A percentile compares a stretch with the other conserved stretches of the same genome.
phyloP scores from a whole-genome alignment of 2,797 vertebrate species.

The Chelidonichthys spinosus region DNA sequence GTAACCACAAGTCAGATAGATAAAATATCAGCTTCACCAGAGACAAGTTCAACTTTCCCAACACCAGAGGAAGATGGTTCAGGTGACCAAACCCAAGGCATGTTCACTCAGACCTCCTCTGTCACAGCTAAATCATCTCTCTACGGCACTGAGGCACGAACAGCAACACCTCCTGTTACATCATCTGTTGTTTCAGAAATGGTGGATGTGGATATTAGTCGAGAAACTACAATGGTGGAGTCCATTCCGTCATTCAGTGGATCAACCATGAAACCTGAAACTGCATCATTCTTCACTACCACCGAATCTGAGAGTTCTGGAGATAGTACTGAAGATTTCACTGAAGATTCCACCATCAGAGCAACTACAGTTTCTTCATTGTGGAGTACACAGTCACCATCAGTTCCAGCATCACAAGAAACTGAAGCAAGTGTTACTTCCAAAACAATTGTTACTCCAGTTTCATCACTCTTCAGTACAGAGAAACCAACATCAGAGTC shows the following conservation, averaged over 20 bases:
- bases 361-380: not conserved
- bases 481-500: conserved; percentile 13
- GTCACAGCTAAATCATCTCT: not conserved
- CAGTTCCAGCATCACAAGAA: not conserved
- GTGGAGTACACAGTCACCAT: not conserved
- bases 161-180: not conserved
- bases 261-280: not conserved
- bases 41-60: not conserved
- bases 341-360: not conserved
- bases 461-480: not conserved
- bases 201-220: not conserved
- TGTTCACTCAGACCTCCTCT: not conserved
- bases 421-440: not conserved
- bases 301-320: not conserved
- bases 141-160: not conserved
- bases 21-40: not conserved
- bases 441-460: not conserved
- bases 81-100: not conserved
- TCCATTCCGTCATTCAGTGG: not conserved
- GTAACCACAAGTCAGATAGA: not conserved
- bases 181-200: not conserved
- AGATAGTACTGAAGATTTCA: not conserved
- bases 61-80: conserved; percentile 9
- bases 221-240: not conserved
- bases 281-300: not conserved